phyloP scores from a whole-genome alignment of 2,888 invertebrate genomes.

The Lochmaea crataegi region DNA sequence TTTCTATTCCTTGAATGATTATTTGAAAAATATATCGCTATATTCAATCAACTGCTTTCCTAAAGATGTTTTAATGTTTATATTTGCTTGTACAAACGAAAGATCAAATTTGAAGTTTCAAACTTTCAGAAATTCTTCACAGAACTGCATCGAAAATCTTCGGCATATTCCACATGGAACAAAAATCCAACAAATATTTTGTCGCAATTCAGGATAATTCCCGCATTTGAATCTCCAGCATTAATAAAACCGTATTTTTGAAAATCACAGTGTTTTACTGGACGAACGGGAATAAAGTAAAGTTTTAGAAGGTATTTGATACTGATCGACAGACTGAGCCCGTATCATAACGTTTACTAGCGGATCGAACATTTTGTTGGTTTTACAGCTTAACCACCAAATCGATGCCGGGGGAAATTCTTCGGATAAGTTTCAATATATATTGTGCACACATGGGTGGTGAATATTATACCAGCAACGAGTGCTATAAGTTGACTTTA shows the following conservation, averaged over 20 bases:
- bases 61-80: too few species aligned
- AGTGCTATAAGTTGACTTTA: neutral
- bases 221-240: neutral
- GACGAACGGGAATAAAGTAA: neutral
- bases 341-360: conserved; percentile 4
- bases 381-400: neutral
- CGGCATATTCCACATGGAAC: too few species aligned
- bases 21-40: too few species aligned
- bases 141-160: too few species aligned
- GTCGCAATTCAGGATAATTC: neutral
- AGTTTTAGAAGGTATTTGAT: conserved; percentile 1
- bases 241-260: neutral
- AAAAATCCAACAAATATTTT: too few species aligned
- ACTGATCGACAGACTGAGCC: neutral
- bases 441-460: neutral
- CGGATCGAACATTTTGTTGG: neutral
- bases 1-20: too few species aligned
- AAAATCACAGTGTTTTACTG: conserved; percentile 1
- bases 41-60: too few species aligned
- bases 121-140: too few species aligned
- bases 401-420: conserved; percentile 4
- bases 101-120: too few species aligned
- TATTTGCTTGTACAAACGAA: too few species aligned
- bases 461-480: neutral
- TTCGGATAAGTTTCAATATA: conserved; percentile 4